Evolutionary conservation across 2,797 vertebrate genomes (phyloP).

Genomic region (Thripadectes ignobilis): DNA sequence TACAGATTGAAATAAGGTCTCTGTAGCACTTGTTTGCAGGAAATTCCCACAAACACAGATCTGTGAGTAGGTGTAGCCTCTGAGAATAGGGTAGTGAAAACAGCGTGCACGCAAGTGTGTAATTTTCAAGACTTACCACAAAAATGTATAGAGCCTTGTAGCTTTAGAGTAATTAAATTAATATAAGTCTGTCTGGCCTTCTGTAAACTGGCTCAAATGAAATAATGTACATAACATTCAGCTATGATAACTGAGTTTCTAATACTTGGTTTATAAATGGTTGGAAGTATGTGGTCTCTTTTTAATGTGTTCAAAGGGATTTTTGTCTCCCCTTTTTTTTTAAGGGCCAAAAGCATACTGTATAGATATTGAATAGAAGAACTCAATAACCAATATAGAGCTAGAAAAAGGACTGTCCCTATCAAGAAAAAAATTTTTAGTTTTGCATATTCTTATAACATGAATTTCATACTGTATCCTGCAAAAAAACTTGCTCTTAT

Average conservation of each 20-base stretch:
- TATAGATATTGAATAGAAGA: neutral
- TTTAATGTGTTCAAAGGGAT: neutral
- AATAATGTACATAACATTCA: neutral
- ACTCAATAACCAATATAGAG: neutral
- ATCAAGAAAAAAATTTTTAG: neutral
- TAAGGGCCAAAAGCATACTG: neutral
- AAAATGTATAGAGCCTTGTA: neutral
- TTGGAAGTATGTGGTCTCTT: neutral
- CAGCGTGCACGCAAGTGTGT: neutral
- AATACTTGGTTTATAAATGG: neutral
- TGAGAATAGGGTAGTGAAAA: neutral
- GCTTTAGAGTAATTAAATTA: neutral
- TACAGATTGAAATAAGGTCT: neutral
- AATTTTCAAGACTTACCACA: neutral
- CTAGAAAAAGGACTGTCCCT: neutral
- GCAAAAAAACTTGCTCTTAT: neutral
- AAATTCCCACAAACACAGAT: neutral
- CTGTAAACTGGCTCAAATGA: neutral
- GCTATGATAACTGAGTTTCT: neutral
- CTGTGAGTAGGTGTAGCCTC: neutral
- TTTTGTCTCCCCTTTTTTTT: rapidly evolving
- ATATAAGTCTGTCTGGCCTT: neutral
- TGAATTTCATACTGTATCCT: neutral
- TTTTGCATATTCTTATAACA: neutral
- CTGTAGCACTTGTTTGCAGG: neutral